Evolutionary conservation across 2,797 vertebrate species (phyloP), one percentile per base, ranked within the genome.

Genomic region (Acipenser oxyrinchus): DNA sequence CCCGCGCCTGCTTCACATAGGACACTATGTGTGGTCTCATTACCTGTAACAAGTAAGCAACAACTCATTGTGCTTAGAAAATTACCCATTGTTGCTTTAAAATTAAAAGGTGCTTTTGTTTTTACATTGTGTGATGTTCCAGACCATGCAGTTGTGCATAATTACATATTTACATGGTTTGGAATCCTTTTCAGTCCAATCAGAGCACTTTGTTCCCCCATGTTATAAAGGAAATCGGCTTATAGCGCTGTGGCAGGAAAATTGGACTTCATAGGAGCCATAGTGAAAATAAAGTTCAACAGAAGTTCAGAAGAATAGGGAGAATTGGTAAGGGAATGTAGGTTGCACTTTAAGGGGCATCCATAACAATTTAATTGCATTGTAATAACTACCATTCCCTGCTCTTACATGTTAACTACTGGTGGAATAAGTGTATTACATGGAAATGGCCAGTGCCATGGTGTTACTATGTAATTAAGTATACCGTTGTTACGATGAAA

Each of bases 101-200:
- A 10, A 62, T 69, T 71, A 71, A 74, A 77, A 77, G 37, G 37
- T 75, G 78, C 77, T 81, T 78, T 73, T 78, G 78, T 75, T 62
- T 74, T 2, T 61, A 10, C 53, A 64, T 66, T 75, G 69, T n/a
- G 15, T 69, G 63, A 72, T 69, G 69, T 70, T 67, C 76, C 69
- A 64, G 65, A 65, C 70, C 61, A 67, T 79, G 64, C 69, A 75
- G 75, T 63, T 60, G 75, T 78, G 79, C 82, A 79, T 79, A 81
- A 49, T 69, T 65, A 71, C 50, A 72, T 63, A 6, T 13, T 15
- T 7, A 9, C 9, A 50, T 48, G 18, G 49, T 55, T 58, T 48
- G 13, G 49, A 50, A 9, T 66, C 52, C 60, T 6, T 12, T 9
- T 63, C 64, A 51, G 48, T 13, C 13, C 8, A 63, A 48, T 61